phyloP scores from a whole-genome alignment of 2,113 vertebrate species.

The Morone saxatilis region DNA sequence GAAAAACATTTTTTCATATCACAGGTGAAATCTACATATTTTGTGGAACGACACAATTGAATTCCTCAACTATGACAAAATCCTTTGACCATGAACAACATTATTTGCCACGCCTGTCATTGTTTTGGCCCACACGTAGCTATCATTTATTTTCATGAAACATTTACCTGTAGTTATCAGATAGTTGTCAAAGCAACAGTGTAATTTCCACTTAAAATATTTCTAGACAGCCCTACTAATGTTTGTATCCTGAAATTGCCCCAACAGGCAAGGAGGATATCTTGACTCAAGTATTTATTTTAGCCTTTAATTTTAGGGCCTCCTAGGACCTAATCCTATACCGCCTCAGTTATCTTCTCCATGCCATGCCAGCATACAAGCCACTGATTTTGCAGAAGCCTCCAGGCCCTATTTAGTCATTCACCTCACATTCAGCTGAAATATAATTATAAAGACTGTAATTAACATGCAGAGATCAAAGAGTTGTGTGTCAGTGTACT shows the following conservation, averaged over 20 bases:
- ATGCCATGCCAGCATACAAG: constrained; percentile 41
- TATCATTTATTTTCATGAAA: constrained; percentile 23
- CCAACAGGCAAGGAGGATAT: constrained; percentile 33
- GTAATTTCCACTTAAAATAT: constrained; percentile 23
- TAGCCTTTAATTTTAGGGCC: constrained; percentile 62
- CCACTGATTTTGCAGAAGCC: constrained; percentile 50
- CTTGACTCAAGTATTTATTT: constrained; percentile 55
- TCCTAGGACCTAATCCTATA: constrained; percentile 33
- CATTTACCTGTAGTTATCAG: neutral
- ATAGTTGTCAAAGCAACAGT: constrained; percentile 8
- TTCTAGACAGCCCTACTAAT: constrained; percentile 9
- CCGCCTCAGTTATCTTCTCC: constrained; percentile 34
- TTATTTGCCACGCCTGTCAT: constrained; percentile 6
- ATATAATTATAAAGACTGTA: constrained; percentile 70
- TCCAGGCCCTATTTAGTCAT: constrained; percentile 50
- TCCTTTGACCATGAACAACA: constrained; percentile 2
- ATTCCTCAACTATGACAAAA: constrained; percentile 12
- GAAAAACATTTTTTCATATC: neutral
- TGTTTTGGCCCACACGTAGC: constrained; percentile 8
- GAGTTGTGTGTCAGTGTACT: constrained; percentile 33
- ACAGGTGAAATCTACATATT: constrained; percentile 8
- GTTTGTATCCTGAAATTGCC: constrained; percentile 44
- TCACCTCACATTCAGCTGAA: constrained; percentile 68
- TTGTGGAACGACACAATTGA: neutral
- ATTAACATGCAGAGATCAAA: constrained; percentile 77